Conservation (phyloP, 2,113 vertebrate genomes). For the Xenopus tropicalis region UCB_Xtro_10.0 CM004444.2:21750501-21751000, state of each 20-base stretch:
- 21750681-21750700: conserved; percentile 36
- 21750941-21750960: too few species aligned
- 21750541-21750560: conserved; percentile 33
- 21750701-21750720: conserved; percentile 18
- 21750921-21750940: too few species aligned
- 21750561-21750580: conserved; percentile 38
- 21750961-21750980: too few species aligned
- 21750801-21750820: background rate
- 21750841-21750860: too few species aligned
- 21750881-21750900: too few species aligned
- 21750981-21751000: too few species aligned
- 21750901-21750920: too few species aligned
- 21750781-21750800: conserved; percentile 6
- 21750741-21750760: conserved; percentile 19
- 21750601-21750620: conserved; percentile 36
- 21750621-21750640: conserved; percentile 27
- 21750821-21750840: too few species aligned
- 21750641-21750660: conserved; percentile 41
- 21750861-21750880: too few species aligned
- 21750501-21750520: conserved; percentile 13
- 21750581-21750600: conserved; percentile 31
- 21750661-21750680: conserved; percentile 31
- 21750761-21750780: conserved; percentile 20
- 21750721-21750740: conserved; percentile 34
- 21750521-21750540: conserved; percentile 8